Evolutionary conservation across 2,797 vertebrate genomes (phyloP), one percentile per base, ranked within the genome.

Genomic region (Sebastolobus alascanus): DNA sequence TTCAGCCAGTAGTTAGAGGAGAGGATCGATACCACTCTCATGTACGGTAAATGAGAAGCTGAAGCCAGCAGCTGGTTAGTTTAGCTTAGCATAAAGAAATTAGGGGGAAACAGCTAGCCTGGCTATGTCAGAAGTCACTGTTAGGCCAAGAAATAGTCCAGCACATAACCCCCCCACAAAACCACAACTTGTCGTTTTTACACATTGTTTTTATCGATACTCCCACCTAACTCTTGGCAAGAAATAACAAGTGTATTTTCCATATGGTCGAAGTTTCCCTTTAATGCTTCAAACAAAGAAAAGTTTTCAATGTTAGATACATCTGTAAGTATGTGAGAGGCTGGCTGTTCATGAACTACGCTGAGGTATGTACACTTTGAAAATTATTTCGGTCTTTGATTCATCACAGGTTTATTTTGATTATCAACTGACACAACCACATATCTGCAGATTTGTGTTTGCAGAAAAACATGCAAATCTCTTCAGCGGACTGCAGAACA

Each of bases 401-500:
- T 65, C 63, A 66, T 33, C 9, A 71, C 14, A 50, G 1, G 0
- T 40, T 58, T 25, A 43, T 66, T 67, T 31, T 22, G 13, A 67
- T 67, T 27, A 46, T 29, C 37, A 13, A 43, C 73, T 27, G 20
- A 29, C 12, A 70, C 16, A 29, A 52, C 22, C 13, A 58, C 40
- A 27, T 8, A 61, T 43, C 4, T 63, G 35, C 22, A 64, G 63
- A 13, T 43, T 61, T 64, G 22, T 55, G 13, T 60, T 40, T 60
- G 61, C 20, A 58, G 6, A 54, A 63, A 70, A 68, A 69, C 75
- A 74, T 87, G 76, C 80, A 85, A 79, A 76, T 58, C 65, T 67
- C 16, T 54, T 52, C 4, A 56, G 70, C 13, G 64, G 5, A n/a
- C 55, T 37, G 33, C 37, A 68, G 29, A 61, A 66, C 76, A 79